These are phyloP conservation scores for Falco punctatus DNA, from an alignment of 2,113 vertebrate genomes.

Conservation along the genomic window DNA sequence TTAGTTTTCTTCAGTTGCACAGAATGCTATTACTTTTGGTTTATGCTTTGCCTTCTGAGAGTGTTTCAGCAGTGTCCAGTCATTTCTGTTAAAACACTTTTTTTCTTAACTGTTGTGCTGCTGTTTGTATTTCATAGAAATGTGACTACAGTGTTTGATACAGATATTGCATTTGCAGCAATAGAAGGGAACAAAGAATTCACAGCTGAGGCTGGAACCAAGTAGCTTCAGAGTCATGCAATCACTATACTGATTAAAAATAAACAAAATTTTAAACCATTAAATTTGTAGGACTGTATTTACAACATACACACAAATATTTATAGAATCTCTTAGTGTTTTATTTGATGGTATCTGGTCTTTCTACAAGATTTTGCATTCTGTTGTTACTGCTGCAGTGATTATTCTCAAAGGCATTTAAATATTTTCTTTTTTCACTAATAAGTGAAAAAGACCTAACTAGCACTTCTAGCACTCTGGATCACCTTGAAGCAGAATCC, in stretches of 20 bases:
- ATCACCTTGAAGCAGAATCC: not conserved
- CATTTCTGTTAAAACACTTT: not conserved
- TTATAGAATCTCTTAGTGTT: not conserved
- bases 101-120: not conserved
- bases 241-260: not conserved
- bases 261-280: not conserved
- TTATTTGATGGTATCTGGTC: not conserved
- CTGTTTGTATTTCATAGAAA: not conserved
- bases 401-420: not conserved
- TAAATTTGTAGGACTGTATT: not conserved
- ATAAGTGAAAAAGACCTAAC: not conserved
- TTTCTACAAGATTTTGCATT: not conserved
- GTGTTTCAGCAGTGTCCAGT: not conserved
- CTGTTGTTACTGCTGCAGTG: not conserved
- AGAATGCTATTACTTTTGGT: not conserved
- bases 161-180: not conserved
- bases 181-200: not conserved
- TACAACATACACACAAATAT: not conserved
- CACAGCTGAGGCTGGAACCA: not conserved
- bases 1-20: not conserved
- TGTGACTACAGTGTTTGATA: not conserved
- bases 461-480: not conserved
- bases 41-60: not conserved
- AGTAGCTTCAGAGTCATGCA: not conserved
- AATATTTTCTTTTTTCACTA: not conserved